These are phyloP conservation scores for Marcusenius ussheri DNA, from an alignment of 2,113 vertebrate genomes.

Conservation along the genomic window DNA sequence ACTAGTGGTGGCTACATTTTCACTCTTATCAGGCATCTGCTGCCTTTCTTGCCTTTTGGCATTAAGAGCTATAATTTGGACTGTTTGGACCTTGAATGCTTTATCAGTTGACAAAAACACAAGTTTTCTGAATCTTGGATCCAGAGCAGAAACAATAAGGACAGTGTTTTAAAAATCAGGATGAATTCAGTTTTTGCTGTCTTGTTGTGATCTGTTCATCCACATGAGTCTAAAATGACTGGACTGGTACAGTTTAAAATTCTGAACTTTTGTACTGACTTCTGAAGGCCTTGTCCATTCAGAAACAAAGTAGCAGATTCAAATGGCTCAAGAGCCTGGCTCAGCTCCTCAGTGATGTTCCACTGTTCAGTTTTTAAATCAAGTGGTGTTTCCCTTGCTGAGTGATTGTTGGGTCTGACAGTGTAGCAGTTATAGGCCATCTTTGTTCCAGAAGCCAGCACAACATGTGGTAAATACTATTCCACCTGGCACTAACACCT, in stretches of 20 bases:
- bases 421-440: constrained; percentile 23
- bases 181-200: background rate
- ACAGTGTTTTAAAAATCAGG: background rate
- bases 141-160: background rate
- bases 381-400: constrained; percentile 15
- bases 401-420: constrained; percentile 20
- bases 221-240: background rate
- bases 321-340: background rate
- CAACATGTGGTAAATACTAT: constrained; percentile 22
- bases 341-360: constrained; percentile 9
- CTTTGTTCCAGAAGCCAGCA: constrained; percentile 24
- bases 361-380: constrained; percentile 23
- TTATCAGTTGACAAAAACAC: background rate
- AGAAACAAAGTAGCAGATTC: background rate
- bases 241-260: background rate
- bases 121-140: background rate
- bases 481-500: constrained; percentile 12
- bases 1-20: background rate
- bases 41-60: background rate
- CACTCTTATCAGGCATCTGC: background rate
- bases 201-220: background rate
- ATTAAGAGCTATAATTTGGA: background rate
- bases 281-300: background rate
- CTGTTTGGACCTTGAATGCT: background rate
- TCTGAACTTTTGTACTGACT: background rate